Conservation (phyloP, 53 echinoderm and acorn worm genomes). For the Astropecten irregularis region DNA sequence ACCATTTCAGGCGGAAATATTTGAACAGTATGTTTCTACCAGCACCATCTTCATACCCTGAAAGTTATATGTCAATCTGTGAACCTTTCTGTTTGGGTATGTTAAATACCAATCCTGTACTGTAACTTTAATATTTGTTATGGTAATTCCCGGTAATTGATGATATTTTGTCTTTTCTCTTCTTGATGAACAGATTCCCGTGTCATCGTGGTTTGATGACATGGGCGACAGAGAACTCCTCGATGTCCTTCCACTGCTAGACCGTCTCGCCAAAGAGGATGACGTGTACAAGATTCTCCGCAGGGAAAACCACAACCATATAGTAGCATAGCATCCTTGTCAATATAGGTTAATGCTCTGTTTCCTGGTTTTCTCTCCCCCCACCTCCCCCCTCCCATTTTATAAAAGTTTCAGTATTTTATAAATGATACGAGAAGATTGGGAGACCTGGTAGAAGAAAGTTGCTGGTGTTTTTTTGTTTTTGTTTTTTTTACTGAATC, state of each 20-base stretch:
- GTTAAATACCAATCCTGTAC: too few relatives aligned
- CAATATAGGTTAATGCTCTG: background rate
- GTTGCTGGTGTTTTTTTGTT: too few relatives aligned
- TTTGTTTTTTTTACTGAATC: too few relatives aligned
- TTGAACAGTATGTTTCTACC: too few relatives aligned
- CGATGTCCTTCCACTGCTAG: slow-evolving; percentile 92
- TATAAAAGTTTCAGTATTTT: slow-evolving; percentile 46
- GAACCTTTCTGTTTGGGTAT: too few relatives aligned
- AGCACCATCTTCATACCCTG: too few relatives aligned
- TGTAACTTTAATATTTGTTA: too few relatives aligned
- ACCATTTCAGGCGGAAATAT: too few relatives aligned
- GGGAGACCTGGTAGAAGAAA: background rate
- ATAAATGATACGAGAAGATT: slow-evolving; percentile 19
- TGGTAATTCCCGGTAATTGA: too few relatives aligned
- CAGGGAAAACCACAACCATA: slow-evolving; percentile 99
- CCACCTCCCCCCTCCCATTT: background rate
- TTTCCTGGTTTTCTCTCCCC: background rate
- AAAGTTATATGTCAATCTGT: too few relatives aligned
- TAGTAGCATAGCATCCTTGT: slow-evolving; percentile 78
- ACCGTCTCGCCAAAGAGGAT: slow-evolving; percentile 88
- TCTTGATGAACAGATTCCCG: slow-evolving; percentile 98
- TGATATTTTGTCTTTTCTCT: too few relatives aligned
- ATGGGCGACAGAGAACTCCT: slow-evolving; percentile 94
- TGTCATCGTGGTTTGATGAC: slow-evolving; percentile 99
- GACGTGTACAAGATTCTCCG: slow-evolving; percentile 95